Evolutionary conservation across 2,888 invertebrate genomes (phyloP), one percentile per base, ranked within the genome.

Genomic region (Elysia crispata): DNA sequence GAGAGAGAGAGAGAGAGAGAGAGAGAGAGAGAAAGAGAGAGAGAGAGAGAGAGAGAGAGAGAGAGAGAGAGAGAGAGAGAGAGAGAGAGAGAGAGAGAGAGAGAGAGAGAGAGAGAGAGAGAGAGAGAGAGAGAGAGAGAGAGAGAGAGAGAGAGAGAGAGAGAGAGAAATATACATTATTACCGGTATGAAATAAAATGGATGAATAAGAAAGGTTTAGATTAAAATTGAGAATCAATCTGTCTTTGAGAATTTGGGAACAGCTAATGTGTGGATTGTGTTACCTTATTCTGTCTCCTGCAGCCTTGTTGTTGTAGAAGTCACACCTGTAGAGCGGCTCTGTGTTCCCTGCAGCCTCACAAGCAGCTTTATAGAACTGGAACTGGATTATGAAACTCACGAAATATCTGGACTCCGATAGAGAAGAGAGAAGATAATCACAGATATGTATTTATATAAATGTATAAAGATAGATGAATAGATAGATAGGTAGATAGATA

Each of bases 321-420:
- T 82, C 80, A 72, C 82, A 82, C n/a, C n/a, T 20, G 72, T 82
- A 80, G 8, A 80, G 67, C 0, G 82, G 82, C 20, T 80, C 82
- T 3, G 50, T 75, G 30, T 82, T 76, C 0, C 76, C 76, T 28
- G 82, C 82, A 5, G 74, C 74, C 28, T 77, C 62, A 66, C 82
- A 82, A 13, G 76, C 79, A 25, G 67, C 74, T 57, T 82, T 60
- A 67, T 82, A 54, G n/a, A 76, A 67, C 67, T 76, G 76, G 28
- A 76, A 76, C 76, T 76, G 76, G 6, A 76, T 54, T 54, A 76
- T 50, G 41, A 60, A 57, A 30, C 62, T 60, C 23, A 78, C 49
- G 49, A 67, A 73, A 64, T 73, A 73, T 25, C 72, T 78, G 78
- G n/a, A n/a, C n/a, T n/a, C n/a, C n/a, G 54, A 28, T 6, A 28